Percentiles rank a stretch among this genome's conserved stretches.
Evolutionary conservation across 2,797 vertebrate genomes (phyloP).

Genomic region (Oreochromis grahami): DNA sequence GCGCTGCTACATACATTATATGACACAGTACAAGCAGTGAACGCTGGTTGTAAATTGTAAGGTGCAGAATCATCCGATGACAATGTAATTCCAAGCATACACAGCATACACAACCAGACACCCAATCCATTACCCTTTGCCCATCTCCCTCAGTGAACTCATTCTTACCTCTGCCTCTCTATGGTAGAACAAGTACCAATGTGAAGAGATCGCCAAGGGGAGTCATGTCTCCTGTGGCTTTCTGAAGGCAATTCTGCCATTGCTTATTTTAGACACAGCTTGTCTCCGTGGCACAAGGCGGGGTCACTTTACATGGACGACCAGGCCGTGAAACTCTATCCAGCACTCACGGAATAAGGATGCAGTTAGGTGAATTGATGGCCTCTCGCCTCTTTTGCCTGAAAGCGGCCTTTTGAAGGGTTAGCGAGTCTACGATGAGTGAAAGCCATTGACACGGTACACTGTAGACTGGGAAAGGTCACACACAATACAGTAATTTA

Average conservation of each 20-base stretch:
- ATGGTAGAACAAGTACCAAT: slow-evolving; percentile 41
- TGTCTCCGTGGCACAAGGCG: slow-evolving; percentile 20
- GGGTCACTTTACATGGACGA: slow-evolving; percentile 65
- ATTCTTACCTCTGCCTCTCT: slow-evolving; percentile 39
- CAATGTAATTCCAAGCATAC: neutral
- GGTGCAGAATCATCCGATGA: neutral
- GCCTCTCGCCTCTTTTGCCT: slow-evolving; percentile 41
- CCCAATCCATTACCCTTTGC: slow-evolving; percentile 30
- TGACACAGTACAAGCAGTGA: neutral
- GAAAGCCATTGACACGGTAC: slow-evolving; percentile 26
- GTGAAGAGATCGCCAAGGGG: slow-evolving; percentile 46
- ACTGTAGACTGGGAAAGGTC: neutral
- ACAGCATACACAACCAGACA: neutral
- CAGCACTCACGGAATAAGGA: slow-evolving; percentile 65
- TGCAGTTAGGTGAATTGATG: slow-evolving; percentile 52
- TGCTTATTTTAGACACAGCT: slow-evolving; percentile 67
- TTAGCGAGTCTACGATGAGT: slow-evolving; percentile 18
- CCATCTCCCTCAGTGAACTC: slow-evolving; percentile 27
- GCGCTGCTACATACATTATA: neutral
- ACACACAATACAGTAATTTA: neutral
- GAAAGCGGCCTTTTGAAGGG: slow-evolving; percentile 43
- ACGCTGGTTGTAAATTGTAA: neutral
- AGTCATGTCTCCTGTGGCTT: slow-evolving; percentile 54
- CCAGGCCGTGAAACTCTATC: slow-evolving; percentile 57
- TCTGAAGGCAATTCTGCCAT: slow-evolving; percentile 52